Conservation (phyloP, 2,797 vertebrate genomes). For the Siniperca scherzeri region DNA sequence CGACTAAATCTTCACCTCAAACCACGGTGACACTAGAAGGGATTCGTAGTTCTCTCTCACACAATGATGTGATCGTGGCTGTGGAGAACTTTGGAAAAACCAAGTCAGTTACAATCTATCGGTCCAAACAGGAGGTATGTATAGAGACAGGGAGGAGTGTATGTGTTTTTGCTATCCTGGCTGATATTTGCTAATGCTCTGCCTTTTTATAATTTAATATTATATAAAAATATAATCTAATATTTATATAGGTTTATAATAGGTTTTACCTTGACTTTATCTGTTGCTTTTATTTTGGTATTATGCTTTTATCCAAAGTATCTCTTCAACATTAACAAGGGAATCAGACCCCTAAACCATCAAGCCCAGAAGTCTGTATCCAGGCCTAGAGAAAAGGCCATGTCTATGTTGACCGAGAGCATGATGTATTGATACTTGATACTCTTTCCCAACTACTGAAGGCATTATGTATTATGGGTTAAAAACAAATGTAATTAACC, state of each 20-base stretch:
- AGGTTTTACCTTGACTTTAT: too few species aligned
- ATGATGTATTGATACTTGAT: too few species aligned
- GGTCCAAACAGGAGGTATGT: conserved; percentile 49
- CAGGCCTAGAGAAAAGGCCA: too few species aligned
- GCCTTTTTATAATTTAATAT: neutral
- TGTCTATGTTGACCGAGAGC: too few species aligned
- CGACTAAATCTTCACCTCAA: conserved; percentile 15
- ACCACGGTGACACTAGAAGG: conserved; percentile 55
- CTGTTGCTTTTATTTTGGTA: too few species aligned
- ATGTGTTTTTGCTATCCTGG: neutral
- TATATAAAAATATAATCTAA: too few species aligned
- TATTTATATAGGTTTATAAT: too few species aligned
- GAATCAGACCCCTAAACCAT: neutral
- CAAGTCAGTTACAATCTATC: conserved; percentile 84
- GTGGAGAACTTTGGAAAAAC: conserved; percentile 89
- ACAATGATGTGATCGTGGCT: conserved; percentile 84
- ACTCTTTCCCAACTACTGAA: too few species aligned
- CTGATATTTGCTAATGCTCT: neutral
- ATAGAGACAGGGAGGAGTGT: neutral
- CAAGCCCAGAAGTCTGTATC: neutral
- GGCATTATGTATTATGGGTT: too few species aligned
- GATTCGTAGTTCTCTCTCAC: conserved; percentile 9
- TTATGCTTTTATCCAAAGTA: too few species aligned
- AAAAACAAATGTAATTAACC: too few species aligned
- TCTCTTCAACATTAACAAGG: neutral